Base-by-base conservation (phyloP, 2,888 invertebrate genomes). In the Ichneumoninae sp. region DNA sequence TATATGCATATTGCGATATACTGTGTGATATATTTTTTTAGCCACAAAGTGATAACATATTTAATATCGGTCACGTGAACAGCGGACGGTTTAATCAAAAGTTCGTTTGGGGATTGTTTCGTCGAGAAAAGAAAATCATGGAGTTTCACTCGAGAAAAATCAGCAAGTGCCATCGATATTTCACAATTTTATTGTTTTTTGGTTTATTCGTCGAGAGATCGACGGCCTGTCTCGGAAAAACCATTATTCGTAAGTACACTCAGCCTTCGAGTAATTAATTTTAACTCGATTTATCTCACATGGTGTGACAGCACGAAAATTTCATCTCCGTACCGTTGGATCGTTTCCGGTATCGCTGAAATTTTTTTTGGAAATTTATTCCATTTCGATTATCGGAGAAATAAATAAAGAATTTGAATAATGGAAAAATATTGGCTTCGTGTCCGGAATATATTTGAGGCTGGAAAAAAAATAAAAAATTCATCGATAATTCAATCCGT, bases 161-260 rank as follows among this genome's bases (percentile, higher is more conserved):
- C 57, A 36, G 26, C 19, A 47, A 54, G 36, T 57, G 65, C 26
- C 36, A 63, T 22, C 33, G 75, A 33, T 68, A 47, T 7, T 52
- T 66, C 7, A 40, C 71, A 16, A 26, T 73, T 47, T 16, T 84
- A 57, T 74, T 52, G 16, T 19, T 44, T n/a, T 88, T 91, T 87
- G 89, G 91, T 91, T 92, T 83, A 10, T 22, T 76, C 47, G 47
- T 78, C 57, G 79, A 63, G 13, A 91, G 91, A 85, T 87, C 90
- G 88, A 86, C 88, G 7, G 88, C 91, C 60, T 93, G 93, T 82
- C 73, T 74, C 44, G 92, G 91, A 82, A 92, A 91, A 86, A 91
- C 92, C 47, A 83, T 92, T 74, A 82, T 92, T 79, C 91, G 93
- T 92, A 86, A 92, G 92, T 92, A 91, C 16, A 13, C 5, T 22